These are phyloP conservation scores for Pseudorasbora parva DNA, from an alignment of 2,113 vertebrate species.

Conservation along the genomic window DNA sequence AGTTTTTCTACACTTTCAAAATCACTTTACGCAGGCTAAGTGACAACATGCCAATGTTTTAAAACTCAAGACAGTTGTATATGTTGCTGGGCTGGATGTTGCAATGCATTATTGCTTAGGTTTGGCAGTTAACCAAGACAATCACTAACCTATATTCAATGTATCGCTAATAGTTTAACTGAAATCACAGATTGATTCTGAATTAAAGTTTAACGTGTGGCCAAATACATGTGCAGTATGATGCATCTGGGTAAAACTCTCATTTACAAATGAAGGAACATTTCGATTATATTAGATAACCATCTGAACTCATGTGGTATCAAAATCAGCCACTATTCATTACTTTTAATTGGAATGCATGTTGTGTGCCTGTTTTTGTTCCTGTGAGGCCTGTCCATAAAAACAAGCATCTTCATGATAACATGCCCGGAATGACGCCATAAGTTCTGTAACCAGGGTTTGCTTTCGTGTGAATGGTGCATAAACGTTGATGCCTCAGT, in stretches of 20 bases:
- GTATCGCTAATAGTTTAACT: neutral
- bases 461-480: neutral
- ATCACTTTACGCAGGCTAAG: constrained; percentile 45
- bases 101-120: constrained; percentile 23
- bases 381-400: neutral
- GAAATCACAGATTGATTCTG: neutral
- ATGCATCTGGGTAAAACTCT: neutral
- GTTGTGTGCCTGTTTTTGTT: constrained; percentile 2
- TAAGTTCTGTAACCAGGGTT: neutral
- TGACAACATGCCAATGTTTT: constrained; percentile 52
- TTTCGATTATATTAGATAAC: no score
- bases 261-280: neutral
- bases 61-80: constrained; percentile 57
- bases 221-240: neutral
- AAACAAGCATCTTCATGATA: neutral
- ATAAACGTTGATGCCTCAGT: constrained; percentile 34
- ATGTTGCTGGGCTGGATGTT: constrained; percentile 18
- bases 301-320: neutral
- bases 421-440: constrained; percentile 15
- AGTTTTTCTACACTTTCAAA: constrained; percentile 57
- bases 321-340: neutral
- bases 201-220: neutral
- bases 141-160: constrained; percentile 1
- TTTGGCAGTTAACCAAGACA: constrained; percentile 21
- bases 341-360: neutral